Evolutionary conservation across 2,113 vertebrate genomes (phyloP), one percentile per base, ranked within the genome.

Genomic region (Oxyruncus cristatus): DNA sequence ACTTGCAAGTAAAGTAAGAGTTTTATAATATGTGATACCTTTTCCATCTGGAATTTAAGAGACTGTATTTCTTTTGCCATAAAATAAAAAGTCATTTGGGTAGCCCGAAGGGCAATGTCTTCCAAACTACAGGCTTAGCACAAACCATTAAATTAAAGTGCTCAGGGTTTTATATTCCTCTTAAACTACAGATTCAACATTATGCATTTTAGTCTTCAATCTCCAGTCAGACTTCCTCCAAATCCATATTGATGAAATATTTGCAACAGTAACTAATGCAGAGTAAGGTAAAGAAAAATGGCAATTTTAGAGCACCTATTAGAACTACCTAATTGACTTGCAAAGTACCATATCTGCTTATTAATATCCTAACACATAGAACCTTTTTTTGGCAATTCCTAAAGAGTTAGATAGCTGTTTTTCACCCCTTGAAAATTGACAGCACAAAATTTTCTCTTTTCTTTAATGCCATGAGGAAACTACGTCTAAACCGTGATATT

Each of bases 171-270:
- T 96, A 77, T 76, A 89, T 76, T 75, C 82, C 66, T 97, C 68
- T 94, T 97, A 85, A 95, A 95, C 58, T 92, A 87, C 1, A 95
- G 63, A 91, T 92, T 85, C 16, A 14, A 58, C 91, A 87, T 28
- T 88, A 79, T 53, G 47, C 66, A 58, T 81, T 93, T 96, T 50
- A 86, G 91, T 80, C 73, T 97, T 77, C 85, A 89, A 50, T 95
- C 70, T 94, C 16, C 61, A 93, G 7, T 84, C 81, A 93, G 73
- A 52, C 87, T 97, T 96, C 58, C 81, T 96, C 74, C 42, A 97
- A 95, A 97, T 94, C 55, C 61, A 28, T 53, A 96, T 67, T 89
- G 96, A 96, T 94, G 80, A 96, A 92, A 96, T 83, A 87, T 75
- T 94, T 78, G 94, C 75, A 94, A 89, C 35, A 70, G 59, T 67